A percentile compares a stretch with the other conserved stretches of the same genome.
phyloP scores from a whole-genome alignment of 2,888 invertebrate genomes.

The Drosophila nigricruria region DNA sequence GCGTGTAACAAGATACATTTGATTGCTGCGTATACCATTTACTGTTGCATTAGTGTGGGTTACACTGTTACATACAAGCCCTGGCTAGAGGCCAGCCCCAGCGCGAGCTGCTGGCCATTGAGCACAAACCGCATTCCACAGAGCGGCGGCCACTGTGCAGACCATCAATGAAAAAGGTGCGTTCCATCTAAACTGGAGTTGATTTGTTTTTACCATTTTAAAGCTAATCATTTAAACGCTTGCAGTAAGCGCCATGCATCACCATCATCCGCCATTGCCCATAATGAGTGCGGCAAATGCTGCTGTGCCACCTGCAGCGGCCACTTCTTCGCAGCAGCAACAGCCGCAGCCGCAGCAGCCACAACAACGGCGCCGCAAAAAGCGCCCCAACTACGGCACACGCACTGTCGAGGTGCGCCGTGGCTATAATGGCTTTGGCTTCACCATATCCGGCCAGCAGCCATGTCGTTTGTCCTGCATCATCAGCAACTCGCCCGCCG shows the following conservation, averaged over 20 bases:
- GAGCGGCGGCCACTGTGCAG: constrained; percentile 24
- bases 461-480: constrained; percentile 98
- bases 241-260: constrained; percentile 73
- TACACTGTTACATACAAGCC: constrained; percentile 53
- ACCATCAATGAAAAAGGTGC: constrained; percentile 75
- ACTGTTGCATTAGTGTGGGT: constrained; percentile 35
- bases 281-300: constrained; percentile 50
- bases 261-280: constrained; percentile 80
- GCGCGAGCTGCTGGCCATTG: constrained; percentile 46
- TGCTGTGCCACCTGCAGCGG: constrained; percentile 20
- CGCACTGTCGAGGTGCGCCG: constrained; percentile 91
- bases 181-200: constrained; percentile 33
- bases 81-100: constrained; percentile 36
- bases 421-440: constrained; percentile 97
- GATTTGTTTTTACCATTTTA: constrained; percentile 16
- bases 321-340: constrained; percentile 18
- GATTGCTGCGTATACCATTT: constrained; percentile 47
- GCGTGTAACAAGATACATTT: constrained; percentile 37
- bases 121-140: constrained; percentile 70
- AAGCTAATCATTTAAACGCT: constrained; percentile 7
- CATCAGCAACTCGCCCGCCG: constrained; percentile 95
- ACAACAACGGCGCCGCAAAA: constrained; percentile 87
- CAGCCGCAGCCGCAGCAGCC: constrained; percentile 79
- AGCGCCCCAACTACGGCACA: constrained; percentile 88
- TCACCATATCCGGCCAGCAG: constrained; percentile 98